These are phyloP conservation scores for Sebastes cheni DNA, from an alignment of 2,797 vertebrate species.

Conservation along the genomic window DNA sequence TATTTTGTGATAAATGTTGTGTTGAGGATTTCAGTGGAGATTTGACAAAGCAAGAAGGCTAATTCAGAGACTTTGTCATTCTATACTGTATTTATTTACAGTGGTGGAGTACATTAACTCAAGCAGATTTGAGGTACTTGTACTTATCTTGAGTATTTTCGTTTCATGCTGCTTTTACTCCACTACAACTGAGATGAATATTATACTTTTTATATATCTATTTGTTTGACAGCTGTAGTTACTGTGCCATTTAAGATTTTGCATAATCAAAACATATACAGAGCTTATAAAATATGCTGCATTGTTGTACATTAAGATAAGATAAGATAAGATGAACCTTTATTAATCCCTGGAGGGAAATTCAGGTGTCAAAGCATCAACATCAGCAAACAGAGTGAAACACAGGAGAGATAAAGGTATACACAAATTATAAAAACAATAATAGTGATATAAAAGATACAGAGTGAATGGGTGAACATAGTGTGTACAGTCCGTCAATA, in stretches of 20 bases:
- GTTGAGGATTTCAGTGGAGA: background rate
- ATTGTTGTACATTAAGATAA: too few species aligned
- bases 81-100: too few species aligned
- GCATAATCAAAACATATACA: background rate
- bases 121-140: background rate
- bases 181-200: background rate
- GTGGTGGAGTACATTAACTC: background rate
- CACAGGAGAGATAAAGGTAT: too few species aligned
- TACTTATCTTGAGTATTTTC: background rate
- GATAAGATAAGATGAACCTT: too few species aligned
- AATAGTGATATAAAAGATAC: too few species aligned
- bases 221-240: background rate
- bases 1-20: background rate
- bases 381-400: too few species aligned
- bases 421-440: too few species aligned
- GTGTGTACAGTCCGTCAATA: too few species aligned
- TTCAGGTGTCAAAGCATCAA: too few species aligned
- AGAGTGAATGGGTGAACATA: too few species aligned
- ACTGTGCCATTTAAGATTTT: background rate
- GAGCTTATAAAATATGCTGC: too few species aligned
- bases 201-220: background rate
- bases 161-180: background rate
- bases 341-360: too few species aligned
- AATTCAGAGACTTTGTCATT: background rate
- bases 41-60: background rate